Base-by-base conservation (phyloP, 2,888 invertebrate species). In the Morpho achilles region DNA sequence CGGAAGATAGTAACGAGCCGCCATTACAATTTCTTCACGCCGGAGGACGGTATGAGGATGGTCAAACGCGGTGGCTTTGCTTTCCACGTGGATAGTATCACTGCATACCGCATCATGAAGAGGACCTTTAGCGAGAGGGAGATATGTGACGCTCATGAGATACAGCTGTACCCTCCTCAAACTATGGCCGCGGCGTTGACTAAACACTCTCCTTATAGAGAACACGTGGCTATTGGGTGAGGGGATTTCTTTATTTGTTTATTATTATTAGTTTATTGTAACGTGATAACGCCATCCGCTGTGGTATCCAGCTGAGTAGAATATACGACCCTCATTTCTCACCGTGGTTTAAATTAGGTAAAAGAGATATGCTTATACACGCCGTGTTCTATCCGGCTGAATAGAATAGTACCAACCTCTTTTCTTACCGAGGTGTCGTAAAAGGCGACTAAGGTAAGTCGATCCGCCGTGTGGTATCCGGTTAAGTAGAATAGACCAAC, bases 1-100 rank as follows among this genome's bases (percentile, higher is more conserved):
- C 92, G 84, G 65, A 94, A 94, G 80, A 91, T 94, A 40, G 75
- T 73, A 2, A 74, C 76, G 1, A 62, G 63, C 0, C 67, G 69
- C 0, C 66, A 70, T 0, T 66, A 80, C 44, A 92, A 93, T 65
- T 93, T 92, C 78, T 90, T 91, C 58, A 72, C 85, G 8, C 85
- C 93, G 0, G 86, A 84, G 7, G 77, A 88, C 50, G 95, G 95
- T 8, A 83, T 95, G 73, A 77, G 79, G 0, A 75, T 91, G 65
- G 93, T 95, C 0, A 92, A 92, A 72, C 76, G 81, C 41, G 95
- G 95, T 3, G 94, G 93, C 2, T 95, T 93, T 71, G 95, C 95
- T 0, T 94, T 94, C 76, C 94, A 94, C 69, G 91, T 94, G 5
- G 95, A 95, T 75, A 92, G 92, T 0, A 92, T 93, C 0, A 91